Percentiles rank a stretch among this genome's conserved stretches.
Evolutionary conservation across 2,888 invertebrate genomes (phyloP).

Genomic region (Scaptomyza tumidula): DNA sequence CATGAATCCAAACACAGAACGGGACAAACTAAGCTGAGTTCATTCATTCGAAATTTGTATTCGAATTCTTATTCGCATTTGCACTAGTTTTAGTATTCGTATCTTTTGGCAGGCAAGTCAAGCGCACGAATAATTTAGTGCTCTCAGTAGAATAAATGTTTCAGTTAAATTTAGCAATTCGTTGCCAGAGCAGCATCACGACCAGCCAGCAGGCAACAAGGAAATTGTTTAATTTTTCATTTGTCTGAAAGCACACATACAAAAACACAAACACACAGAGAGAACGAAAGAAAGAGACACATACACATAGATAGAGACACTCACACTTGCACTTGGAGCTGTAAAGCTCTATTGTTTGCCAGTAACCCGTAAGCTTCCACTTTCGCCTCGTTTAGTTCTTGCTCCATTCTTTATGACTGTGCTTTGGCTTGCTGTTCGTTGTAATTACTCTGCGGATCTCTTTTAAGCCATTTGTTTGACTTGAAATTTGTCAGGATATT

Average conservation of each 20-base stretch:
- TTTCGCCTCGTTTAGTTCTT: slow-evolving; percentile 22
- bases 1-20: slow-evolving; percentile 48
- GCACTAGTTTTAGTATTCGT: slow-evolving; percentile 24
- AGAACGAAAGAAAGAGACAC: background rate
- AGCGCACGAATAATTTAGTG: slow-evolving; percentile 72
- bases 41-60: slow-evolving; percentile 36
- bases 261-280: slow-evolving; percentile 20
- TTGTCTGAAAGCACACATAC: slow-evolving; percentile 36
- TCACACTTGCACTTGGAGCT: slow-evolving; percentile 16
- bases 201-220: slow-evolving; percentile 37
- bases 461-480: slow-evolving; percentile 71
- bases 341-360: slow-evolving; percentile 16
- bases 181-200: slow-evolving; percentile 44
- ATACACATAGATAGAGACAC: slow-evolving; percentile 18
- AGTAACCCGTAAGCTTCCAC: slow-evolving; percentile 16
- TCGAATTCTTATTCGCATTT: slow-evolving; percentile 8
- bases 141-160: slow-evolving; percentile 74
- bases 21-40: slow-evolving; percentile 23
- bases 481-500: slow-evolving; percentile 75
- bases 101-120: slow-evolving; percentile 37
- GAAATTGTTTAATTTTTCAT: slow-evolving; percentile 81
- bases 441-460: slow-evolving; percentile 71
- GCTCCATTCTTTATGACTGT: slow-evolving; percentile 44
- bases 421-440: slow-evolving; percentile 45
- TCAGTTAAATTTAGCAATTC: slow-evolving; percentile 78